Conservation (phyloP, 1,140 invertebrate species). For the Drosophila arizonae region DNA sequence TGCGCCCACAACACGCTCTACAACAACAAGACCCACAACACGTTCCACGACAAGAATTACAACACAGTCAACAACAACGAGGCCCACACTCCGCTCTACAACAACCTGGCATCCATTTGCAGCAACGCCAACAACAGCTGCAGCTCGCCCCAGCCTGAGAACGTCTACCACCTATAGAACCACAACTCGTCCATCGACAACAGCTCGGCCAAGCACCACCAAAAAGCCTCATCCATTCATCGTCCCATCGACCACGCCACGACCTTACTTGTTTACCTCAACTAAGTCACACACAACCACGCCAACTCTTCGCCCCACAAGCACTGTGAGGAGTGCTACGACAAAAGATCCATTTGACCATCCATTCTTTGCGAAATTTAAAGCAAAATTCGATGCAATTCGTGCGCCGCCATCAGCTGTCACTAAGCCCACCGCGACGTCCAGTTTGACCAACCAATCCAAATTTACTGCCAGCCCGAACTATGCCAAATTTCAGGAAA, state of each 20-base stretch:
- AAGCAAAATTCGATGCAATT: slow-evolving; percentile 40
- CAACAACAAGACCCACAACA: background rate
- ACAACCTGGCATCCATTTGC: slow-evolving; percentile 14
- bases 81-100: slow-evolving; percentile 11
- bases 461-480: slow-evolving; percentile 51
- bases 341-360: slow-evolving; percentile 59
- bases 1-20: background rate
- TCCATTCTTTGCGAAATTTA: slow-evolving; percentile 68
- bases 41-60: background rate
- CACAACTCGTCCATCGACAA: slow-evolving; percentile 25
- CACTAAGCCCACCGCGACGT: slow-evolving; percentile 11
- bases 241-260: slow-evolving; percentile 47
- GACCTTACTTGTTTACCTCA: slow-evolving; percentile 60
- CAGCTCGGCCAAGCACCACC: slow-evolving; percentile 16
- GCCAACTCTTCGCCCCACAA: slow-evolving; percentile 21
- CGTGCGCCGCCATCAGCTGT: background rate
- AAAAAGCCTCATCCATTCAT: background rate
- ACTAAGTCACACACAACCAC: slow-evolving; percentile 12
- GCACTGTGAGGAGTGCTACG: slow-evolving; percentile 32
- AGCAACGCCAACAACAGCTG: slow-evolving; percentile 8
- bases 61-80: slow-evolving; percentile 5
- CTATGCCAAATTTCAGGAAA: slow-evolving; percentile 63
- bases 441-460: background rate
- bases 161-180: slow-evolving; percentile 1
- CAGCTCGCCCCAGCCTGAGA: background rate